phyloP scores from a whole-genome alignment of 1,140 invertebrate genomes.

The Druon quercuslanigerum region DNA sequence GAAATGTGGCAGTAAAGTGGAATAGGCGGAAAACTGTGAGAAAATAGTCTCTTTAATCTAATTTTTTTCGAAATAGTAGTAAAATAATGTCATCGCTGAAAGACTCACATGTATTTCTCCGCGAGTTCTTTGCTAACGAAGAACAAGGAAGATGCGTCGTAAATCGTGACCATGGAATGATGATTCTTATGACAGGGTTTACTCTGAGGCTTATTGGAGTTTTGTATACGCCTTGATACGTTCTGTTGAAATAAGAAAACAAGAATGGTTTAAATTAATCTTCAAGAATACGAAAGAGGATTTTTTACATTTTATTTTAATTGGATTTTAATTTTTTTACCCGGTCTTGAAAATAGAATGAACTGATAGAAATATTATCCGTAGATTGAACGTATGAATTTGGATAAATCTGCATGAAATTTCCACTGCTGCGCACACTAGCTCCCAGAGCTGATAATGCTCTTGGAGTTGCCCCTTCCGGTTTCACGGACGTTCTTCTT shows the following conservation, averaged over 20 bases:
- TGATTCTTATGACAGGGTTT: slow-evolving; percentile 71
- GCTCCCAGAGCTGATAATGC: slow-evolving; percentile 86
- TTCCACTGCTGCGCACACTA: slow-evolving; percentile 65
- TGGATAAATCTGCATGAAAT: slow-evolving; percentile 74
- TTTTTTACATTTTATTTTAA: too few species aligned
- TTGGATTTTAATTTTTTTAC: slow-evolving; percentile 70
- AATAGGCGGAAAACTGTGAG: too few species aligned
- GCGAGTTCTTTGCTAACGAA: slow-evolving; percentile 87
- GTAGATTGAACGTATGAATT: slow-evolving; percentile 75
- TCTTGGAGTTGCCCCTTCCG: slow-evolving; percentile 84
- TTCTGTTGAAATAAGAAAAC: slow-evolving; percentile 65
- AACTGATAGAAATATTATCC: slow-evolving; percentile 79
- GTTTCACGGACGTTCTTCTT: slow-evolving; percentile 81
- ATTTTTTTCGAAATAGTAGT: too few species aligned
- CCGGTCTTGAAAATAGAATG: slow-evolving; percentile 89
- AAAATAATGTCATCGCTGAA: background rate
- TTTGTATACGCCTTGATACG: slow-evolving; percentile 72
- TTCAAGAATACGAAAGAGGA: too few species aligned
- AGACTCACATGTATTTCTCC: slow-evolving; percentile 87
- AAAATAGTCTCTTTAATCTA: too few species aligned
- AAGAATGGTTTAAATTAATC: background rate
- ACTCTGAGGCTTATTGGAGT: slow-evolving; percentile 55
- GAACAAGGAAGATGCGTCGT: slow-evolving; percentile 86
- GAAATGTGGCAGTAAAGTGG: too few species aligned
- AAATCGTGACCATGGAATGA: slow-evolving; percentile 84